A percentile compares a stretch with the other conserved stretches of the same genome.
phyloP scores from a whole-genome alignment of 2,797 vertebrate genomes.

The Acridotheres tristis region DNA sequence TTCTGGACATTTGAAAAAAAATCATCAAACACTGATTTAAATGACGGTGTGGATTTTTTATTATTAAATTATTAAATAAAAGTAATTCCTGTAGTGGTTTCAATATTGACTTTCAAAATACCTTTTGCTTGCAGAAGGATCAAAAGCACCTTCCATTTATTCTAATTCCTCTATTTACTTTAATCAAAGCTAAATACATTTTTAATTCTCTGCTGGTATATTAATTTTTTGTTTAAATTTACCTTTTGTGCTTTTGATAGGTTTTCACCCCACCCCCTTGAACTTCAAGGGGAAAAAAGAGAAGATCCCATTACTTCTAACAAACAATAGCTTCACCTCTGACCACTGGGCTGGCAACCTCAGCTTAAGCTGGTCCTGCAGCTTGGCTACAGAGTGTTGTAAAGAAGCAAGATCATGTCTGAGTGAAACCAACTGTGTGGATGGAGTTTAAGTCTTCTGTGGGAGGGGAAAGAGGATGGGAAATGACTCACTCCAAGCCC shows the following conservation, averaged over 20 bases:
- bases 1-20: not conserved
- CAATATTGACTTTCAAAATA: conserved; percentile 53
- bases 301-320: not conserved
- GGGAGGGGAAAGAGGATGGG: not conserved
- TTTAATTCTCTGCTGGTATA: not conserved
- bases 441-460: not conserved
- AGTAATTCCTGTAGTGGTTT: not conserved
- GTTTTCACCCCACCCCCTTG: not conserved
- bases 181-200: conserved; percentile 29
- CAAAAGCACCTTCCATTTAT: conserved; percentile 11
- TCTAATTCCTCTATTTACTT: conserved; percentile 37
- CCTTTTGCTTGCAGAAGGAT: not conserved
- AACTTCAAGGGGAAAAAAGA: not conserved
- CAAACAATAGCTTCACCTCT: not conserved
- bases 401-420: not conserved
- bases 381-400: not conserved
- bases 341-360: not conserved
- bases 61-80: conserved; percentile 26
- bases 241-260: not conserved
- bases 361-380: not conserved
- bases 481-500: not conserved
- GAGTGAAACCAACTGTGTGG: not conserved
- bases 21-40: not conserved
- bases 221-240: conserved; percentile 38
- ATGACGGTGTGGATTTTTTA: not conserved